Conservation (phyloP, 2,113 vertebrate species). For the Cyphomyrus discorhynchus region DNA sequence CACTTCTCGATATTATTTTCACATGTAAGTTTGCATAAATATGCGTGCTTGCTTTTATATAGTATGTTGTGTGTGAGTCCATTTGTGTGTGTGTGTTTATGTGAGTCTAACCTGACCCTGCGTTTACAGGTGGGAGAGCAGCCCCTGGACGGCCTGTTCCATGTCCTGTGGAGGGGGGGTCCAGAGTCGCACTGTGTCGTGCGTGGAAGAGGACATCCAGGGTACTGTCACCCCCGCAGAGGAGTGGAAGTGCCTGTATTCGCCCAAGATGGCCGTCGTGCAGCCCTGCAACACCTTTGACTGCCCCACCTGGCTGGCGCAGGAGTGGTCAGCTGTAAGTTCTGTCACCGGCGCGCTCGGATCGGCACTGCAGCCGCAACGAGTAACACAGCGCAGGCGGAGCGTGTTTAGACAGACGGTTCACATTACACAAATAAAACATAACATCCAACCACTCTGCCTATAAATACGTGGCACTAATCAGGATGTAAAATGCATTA, state of each 20-base stretch:
- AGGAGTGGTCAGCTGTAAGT: constrained; percentile 94
- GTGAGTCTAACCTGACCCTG: constrained; percentile 20
- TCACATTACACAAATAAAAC: constrained; percentile 24
- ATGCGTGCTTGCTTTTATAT: not conserved
- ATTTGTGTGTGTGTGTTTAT: not conserved
- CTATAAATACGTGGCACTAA: not conserved
- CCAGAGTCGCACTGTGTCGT: constrained; percentile 86
- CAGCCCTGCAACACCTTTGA: constrained; percentile 92
- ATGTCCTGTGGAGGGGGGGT: constrained; percentile 88
- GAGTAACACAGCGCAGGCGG: not conserved
- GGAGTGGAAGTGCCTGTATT: constrained; percentile 98
- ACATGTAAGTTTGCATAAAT: not conserved
- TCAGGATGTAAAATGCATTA: not conserved
- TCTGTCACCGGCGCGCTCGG: no score
- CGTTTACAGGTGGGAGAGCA: constrained; percentile 83
- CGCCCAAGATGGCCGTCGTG: constrained; percentile 75
- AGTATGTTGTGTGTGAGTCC: not conserved
- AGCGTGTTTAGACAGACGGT: not conserved
- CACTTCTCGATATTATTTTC: not conserved
- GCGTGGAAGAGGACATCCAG: constrained; percentile 95
- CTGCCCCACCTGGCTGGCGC: constrained; percentile 93
- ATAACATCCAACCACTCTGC: not conserved
- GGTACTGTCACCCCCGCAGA: constrained; percentile 78
- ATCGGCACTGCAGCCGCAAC: not conserved
- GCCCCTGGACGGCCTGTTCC: constrained; percentile 93